Evolutionary conservation across 30 jellyfish, hydroid and myxozoan species (phyloP).

Genomic region (Calvadosia cruxmelitensis): DNA sequence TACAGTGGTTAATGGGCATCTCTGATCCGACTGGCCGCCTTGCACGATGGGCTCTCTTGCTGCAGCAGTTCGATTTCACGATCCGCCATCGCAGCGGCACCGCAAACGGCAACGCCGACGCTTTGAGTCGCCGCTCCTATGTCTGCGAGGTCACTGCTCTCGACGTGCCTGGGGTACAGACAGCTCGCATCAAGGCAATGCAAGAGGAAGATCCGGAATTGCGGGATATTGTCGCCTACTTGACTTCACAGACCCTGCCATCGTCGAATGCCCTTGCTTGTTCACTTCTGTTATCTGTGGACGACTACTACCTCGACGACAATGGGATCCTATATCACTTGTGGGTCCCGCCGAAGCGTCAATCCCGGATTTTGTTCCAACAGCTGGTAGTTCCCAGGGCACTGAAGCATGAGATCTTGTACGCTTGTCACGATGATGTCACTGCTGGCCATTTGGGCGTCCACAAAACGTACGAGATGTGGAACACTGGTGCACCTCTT

Average conservation of each 20-base stretch:
- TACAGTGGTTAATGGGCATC: neutral
- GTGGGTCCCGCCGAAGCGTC: slow-evolving; percentile 21
- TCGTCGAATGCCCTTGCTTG: neutral
- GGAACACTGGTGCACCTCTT: slow-evolving; percentile 41
- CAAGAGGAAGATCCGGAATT: slow-evolving; percentile 4
- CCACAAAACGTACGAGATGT: slow-evolving; percentile 22
- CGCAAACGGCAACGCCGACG: neutral
- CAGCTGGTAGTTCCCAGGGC: slow-evolving; percentile 28
- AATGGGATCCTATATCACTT: slow-evolving; percentile 26
- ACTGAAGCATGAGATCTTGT: slow-evolving; percentile 11
- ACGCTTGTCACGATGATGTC: slow-evolving; percentile 34
- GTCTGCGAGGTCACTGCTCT: neutral
- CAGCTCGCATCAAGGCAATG: slow-evolving; percentile 3
- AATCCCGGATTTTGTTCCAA: neutral
- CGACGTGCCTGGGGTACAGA: neutral
- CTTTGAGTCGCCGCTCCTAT: neutral
- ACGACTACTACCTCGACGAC: slow-evolving; percentile 16
- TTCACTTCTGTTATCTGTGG: slow-evolving; percentile 14
- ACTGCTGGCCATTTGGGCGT: slow-evolving; percentile 28
- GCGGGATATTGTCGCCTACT: neutral
- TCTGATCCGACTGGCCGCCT: neutral
- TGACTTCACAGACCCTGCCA: neutral
- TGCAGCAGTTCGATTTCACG: neutral
- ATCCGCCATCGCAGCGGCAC: neutral
- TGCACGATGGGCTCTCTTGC: neutral